A percentile compares a stretch with the other conserved stretches of the same genome.
phyloP scores from a whole-genome alignment of 2,888 invertebrate genomes.

The Ichneumoninae sp. region DNA sequence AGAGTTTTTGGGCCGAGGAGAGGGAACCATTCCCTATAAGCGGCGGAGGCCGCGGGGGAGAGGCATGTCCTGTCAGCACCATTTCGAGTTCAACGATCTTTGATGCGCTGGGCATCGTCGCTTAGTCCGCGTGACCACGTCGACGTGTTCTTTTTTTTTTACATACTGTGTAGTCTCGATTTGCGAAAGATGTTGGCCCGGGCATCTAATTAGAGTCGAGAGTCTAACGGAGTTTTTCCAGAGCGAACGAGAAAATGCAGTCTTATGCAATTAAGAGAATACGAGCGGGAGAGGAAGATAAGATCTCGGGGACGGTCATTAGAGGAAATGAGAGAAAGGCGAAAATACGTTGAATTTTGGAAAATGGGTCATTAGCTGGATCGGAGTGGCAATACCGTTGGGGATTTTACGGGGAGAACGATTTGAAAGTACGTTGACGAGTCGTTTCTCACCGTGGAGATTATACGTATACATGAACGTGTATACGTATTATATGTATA shows the following conservation, averaged over 20 bases:
- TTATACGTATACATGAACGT: not conserved
- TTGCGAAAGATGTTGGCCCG: not conserved
- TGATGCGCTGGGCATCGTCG: slow-evolving; percentile 75
- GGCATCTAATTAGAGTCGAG: not conserved
- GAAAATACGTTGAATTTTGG: slow-evolving; percentile 39
- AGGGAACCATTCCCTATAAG: slow-evolving; percentile 68
- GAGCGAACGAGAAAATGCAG: not conserved
- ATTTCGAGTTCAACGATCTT: slow-evolving; percentile 83
- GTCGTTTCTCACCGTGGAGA: not conserved
- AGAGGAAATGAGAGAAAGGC: slow-evolving; percentile 50
- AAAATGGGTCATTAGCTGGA: slow-evolving; percentile 48
- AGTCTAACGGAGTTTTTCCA: slow-evolving; percentile 15
- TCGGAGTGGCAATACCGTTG: slow-evolving; percentile 24
- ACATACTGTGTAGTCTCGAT: not conserved
- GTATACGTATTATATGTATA: slow-evolving; percentile 9
- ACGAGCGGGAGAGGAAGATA: slow-evolving; percentile 26
- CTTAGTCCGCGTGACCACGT: slow-evolving; percentile 58
- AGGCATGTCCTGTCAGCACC: slow-evolving; percentile 77
- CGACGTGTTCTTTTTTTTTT: slow-evolving; percentile 3
- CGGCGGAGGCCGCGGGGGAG: slow-evolving; percentile 66
- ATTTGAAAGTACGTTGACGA: slow-evolving; percentile 40
- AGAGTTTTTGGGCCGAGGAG: slow-evolving; percentile 56
- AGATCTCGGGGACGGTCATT: slow-evolving; percentile 46
- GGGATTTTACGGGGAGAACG: slow-evolving; percentile 28
- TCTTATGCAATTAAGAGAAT: slow-evolving; percentile 42